Conservation (phyloP, 2,797 vertebrate genomes). For the Falco berigora region DNA sequence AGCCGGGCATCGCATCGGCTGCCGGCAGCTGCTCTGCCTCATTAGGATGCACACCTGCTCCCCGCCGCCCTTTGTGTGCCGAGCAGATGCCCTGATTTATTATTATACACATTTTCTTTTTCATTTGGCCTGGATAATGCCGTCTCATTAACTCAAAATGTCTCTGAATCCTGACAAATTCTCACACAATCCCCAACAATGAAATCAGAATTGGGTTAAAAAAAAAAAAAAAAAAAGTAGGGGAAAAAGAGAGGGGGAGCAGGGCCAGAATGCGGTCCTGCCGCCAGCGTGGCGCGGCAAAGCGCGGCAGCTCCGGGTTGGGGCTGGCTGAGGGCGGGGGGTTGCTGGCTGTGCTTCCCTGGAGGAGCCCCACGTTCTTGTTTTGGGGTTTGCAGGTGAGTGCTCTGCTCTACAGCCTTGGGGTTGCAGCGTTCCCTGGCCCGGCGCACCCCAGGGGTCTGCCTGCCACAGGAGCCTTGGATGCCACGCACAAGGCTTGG, state of each 20-base stretch:
- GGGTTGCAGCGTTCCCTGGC: not conserved
- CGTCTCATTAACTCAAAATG: conserved; percentile 55
- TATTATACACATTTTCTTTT: conserved; percentile 65
- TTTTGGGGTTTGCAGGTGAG: not conserved
- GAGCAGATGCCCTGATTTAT: conserved; percentile 80
- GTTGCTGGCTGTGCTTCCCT: not conserved
- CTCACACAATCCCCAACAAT: conserved; percentile 38
- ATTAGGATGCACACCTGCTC: conserved; percentile 95
- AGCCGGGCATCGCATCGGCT: conserved; percentile 46
- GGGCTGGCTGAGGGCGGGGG: not conserved
- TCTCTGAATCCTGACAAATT: conserved; percentile 50
- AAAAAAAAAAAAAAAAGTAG: not conserved
- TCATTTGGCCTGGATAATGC: conserved; percentile 55
- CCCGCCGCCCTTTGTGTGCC: conserved; percentile 78
- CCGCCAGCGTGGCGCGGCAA: fast-evolving
- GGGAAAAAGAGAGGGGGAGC: not conserved
- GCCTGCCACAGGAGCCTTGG: not conserved
- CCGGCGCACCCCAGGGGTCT: not conserved
- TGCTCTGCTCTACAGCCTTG: not conserved
- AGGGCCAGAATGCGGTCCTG: not conserved
- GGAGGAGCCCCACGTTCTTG: not conserved
- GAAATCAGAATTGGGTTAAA: conserved; percentile 4
- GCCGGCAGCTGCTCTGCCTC: conserved; percentile 83
- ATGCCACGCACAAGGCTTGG: fast-evolving
- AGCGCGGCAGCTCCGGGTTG: fast-evolving